A percentile compares a stretch with the other conserved stretches of the same genome.
These are phyloP conservation scores for Tetheella fluctuosa DNA, from an alignment of 2,888 invertebrate species.

Conservation along the genomic window DNA sequence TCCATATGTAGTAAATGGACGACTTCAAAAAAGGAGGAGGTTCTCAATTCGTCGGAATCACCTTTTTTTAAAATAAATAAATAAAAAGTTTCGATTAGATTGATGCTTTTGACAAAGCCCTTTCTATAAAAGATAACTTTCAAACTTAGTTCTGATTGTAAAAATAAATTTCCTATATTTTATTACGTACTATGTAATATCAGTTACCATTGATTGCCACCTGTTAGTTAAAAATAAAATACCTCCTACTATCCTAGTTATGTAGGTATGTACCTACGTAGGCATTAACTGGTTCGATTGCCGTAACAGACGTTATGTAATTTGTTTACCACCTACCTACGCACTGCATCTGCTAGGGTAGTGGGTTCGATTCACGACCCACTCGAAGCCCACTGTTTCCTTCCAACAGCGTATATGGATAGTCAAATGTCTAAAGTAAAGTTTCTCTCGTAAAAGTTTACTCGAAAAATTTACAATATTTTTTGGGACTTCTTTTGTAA, in stretches of 20 bases:
- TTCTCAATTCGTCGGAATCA: too few relatives aligned
- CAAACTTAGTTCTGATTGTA: too few relatives aligned
- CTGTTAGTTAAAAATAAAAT: background rate
- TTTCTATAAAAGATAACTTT: too few relatives aligned
- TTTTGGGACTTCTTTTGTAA: slow-evolving; percentile 1
- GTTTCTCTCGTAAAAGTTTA: slow-evolving; percentile 46
- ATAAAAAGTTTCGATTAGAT: too few relatives aligned
- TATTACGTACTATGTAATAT: background rate
- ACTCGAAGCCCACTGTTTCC: slow-evolving; percentile 61
- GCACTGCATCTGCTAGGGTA: slow-evolving; percentile 37
- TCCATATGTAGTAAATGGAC: too few relatives aligned
- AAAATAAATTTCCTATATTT: too few relatives aligned
- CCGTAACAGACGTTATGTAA: slow-evolving; percentile 58
- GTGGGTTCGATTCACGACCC: slow-evolving; percentile 58
- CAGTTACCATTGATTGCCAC: background rate
- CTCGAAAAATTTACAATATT: slow-evolving; percentile 31
- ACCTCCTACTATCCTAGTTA: background rate
- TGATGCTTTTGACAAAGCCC: too few relatives aligned
- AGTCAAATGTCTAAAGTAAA: slow-evolving; percentile 20
- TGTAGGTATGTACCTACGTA: background rate
- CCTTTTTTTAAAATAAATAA: too few relatives aligned
- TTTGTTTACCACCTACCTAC: slow-evolving; percentile 55
- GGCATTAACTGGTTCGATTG: slow-evolving; percentile 32
- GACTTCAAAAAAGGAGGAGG: too few relatives aligned
- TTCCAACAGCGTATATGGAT: slow-evolving; percentile 48